Conservation (phyloP, 1,140 invertebrate genomes). For the Neodiprion pinetum region DNA sequence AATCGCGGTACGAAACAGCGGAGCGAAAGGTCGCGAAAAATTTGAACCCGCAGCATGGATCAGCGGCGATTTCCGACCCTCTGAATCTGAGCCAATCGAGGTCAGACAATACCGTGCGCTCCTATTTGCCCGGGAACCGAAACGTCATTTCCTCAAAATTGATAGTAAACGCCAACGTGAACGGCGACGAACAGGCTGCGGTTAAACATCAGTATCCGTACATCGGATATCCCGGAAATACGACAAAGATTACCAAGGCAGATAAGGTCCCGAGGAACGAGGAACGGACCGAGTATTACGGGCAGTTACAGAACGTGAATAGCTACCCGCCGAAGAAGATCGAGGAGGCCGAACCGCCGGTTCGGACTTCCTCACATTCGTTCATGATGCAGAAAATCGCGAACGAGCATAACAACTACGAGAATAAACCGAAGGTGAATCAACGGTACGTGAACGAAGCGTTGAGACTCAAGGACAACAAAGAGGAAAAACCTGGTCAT, state of each 20-base stretch:
- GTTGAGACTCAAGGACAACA: background rate
- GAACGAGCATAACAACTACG: background rate
- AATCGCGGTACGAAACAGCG: background rate
- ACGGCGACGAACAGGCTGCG: background rate
- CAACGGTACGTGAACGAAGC: background rate
- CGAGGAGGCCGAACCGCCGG: background rate
- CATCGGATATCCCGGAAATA: background rate
- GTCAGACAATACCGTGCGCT: background rate
- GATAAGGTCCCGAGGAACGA: background rate
- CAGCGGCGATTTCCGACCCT: background rate
- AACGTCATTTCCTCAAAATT: background rate
- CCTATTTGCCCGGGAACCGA: background rate
- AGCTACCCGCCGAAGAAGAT: background rate
- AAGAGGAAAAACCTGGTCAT: background rate
- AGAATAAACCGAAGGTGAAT: background rate
- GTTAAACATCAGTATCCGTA: background rate
- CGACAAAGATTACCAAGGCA: background rate
- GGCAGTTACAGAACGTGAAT: background rate
- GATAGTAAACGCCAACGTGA: background rate
- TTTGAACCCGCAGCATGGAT: background rate
- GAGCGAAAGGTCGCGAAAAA: background rate
- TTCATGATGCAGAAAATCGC: background rate
- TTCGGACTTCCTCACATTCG: background rate
- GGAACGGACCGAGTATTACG: background rate
- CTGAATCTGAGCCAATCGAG: background rate